A percentile compares a stretch with the other conserved stretches of the same genome.
phyloP scores from a whole-genome alignment of 2,888 invertebrate genomes.

The Coelinius sp. region DNA sequence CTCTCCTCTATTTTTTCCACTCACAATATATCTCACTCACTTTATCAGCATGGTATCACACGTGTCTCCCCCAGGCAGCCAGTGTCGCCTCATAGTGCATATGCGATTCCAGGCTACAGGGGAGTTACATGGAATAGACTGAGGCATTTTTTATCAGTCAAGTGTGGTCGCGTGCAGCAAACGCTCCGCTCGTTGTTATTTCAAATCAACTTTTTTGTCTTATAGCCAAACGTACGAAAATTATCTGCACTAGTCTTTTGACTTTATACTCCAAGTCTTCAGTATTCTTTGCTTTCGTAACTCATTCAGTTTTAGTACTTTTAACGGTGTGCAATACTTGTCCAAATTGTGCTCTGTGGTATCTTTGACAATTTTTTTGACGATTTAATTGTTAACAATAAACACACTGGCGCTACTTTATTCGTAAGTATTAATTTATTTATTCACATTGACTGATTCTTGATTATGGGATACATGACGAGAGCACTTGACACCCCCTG shows the following conservation, averaged over 20 bases:
- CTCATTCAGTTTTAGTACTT: background rate
- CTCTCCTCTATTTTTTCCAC: background rate
- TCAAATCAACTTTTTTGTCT: constrained; percentile 26
- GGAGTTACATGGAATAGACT: constrained; percentile 37
- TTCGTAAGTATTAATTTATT: constrained; percentile 8
- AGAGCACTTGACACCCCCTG: too few relatives aligned
- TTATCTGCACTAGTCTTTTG: background rate
- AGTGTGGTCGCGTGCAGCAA: constrained; percentile 62
- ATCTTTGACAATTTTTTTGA: background rate
- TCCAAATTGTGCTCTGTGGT: background rate
- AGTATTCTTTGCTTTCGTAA: background rate
- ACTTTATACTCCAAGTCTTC: background rate
- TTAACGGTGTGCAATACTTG: background rate
- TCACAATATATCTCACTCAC: background rate
- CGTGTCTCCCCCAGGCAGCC: constrained; percentile 29
- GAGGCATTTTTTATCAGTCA: constrained; percentile 63
- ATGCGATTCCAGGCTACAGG: constrained; percentile 25
- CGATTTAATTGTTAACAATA: constrained; percentile 41
- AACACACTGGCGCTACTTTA: constrained; percentile 67
- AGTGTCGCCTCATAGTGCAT: constrained; percentile 23
- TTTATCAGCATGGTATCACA: constrained; percentile 15
- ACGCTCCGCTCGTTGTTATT: constrained; percentile 49
- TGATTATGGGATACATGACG: too few relatives aligned
- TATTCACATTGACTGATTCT: too few relatives aligned
- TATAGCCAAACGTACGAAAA: background rate